phyloP scores from a whole-genome alignment of 2,888 invertebrate species.

The Xestia c-nigrum region DNA sequence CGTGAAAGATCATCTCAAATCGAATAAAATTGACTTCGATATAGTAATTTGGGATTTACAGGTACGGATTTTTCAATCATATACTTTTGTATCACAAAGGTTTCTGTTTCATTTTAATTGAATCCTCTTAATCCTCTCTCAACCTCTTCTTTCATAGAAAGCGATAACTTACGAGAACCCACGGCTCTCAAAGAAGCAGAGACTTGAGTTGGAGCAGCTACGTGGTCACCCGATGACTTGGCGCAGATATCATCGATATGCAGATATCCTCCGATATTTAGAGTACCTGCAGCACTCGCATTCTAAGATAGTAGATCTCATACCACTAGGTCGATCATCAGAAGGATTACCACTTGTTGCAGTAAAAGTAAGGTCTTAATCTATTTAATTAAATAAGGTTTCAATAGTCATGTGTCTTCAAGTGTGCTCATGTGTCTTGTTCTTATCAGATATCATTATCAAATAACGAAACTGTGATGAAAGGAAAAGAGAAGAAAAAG shows the following conservation, averaged over 20 bases:
- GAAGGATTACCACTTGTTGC: constrained; percentile 93
- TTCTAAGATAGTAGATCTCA: constrained; percentile 92
- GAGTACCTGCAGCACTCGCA: constrained; percentile 92
- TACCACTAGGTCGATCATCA: constrained; percentile 93
- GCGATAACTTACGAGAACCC: constrained; percentile 93
- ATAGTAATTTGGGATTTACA: constrained; percentile 94
- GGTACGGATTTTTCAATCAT: constrained; percentile 76
- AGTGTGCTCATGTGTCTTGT: constrained; percentile 7
- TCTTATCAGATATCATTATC: constrained; percentile 80
- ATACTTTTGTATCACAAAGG: not conserved
- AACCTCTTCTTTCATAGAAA: constrained; percentile 87
- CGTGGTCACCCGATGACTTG: constrained; percentile 93
- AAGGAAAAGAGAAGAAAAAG: constrained; percentile 82
- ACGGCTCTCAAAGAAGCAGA: constrained; percentile 91
- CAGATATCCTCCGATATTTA: constrained; percentile 93
- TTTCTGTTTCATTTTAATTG: not conserved
- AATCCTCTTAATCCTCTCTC: constrained; percentile 12
- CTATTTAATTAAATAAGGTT: not conserved
- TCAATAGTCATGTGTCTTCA: not conserved
- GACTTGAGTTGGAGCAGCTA: constrained; percentile 89
- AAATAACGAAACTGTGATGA: constrained; percentile 76
- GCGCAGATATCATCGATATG: constrained; percentile 93
- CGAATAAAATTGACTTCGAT: constrained; percentile 91
- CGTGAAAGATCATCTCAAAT: constrained; percentile 91
- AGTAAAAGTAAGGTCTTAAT: constrained; percentile 90